These are phyloP conservation scores for Spea multiplicata DNA, from an alignment of 2,113 vertebrate species.

Conservation along the genomic window DNA sequence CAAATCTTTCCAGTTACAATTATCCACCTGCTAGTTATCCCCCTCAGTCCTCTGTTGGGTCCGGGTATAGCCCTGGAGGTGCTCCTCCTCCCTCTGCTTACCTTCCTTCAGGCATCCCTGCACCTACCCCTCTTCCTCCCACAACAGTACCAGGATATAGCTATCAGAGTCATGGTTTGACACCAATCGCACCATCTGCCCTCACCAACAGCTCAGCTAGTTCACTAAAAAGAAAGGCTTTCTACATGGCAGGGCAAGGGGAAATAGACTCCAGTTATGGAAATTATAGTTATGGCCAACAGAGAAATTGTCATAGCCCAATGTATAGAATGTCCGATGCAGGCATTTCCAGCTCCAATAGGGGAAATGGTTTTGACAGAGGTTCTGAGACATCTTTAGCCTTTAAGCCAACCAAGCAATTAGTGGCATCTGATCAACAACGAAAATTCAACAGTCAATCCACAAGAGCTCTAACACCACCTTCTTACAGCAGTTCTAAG, in stretches of 20 bases:
- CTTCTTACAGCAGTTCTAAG: conserved; percentile 89
- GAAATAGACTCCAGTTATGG: conserved; percentile 96
- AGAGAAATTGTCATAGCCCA: conserved; percentile 94
- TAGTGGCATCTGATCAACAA: conserved; percentile 90
- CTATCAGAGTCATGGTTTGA: conserved; percentile 90
- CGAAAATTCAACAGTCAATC: conserved; percentile 92
- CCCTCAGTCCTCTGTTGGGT: conserved; percentile 88
- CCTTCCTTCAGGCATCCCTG: conserved; percentile 94
- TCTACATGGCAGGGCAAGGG: conserved; percentile 97
- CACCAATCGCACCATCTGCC: conserved; percentile 88
- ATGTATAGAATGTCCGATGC: conserved; percentile 96
- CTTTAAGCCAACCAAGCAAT: conserved; percentile 95
- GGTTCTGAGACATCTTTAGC: conserved; percentile 88
- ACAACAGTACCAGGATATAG: conserved; percentile 91
- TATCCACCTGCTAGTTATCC: conserved; percentile 90
- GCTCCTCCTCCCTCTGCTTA: conserved; percentile 90
- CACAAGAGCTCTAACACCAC: conserved; percentile 86
- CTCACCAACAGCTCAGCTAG: conserved; percentile 90
- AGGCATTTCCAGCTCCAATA: conserved; percentile 86
- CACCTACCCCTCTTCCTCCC: conserved; percentile 89
- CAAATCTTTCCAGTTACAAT: conserved; percentile 91
- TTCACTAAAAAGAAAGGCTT: conserved; percentile 98
- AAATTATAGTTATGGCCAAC: conserved; percentile 96
- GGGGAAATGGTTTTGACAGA: conserved; percentile 95
- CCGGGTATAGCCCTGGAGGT: conserved; percentile 89